Base-by-base conservation (phyloP, 2,888 invertebrate species). In the Acholoe squamosa region DNA sequence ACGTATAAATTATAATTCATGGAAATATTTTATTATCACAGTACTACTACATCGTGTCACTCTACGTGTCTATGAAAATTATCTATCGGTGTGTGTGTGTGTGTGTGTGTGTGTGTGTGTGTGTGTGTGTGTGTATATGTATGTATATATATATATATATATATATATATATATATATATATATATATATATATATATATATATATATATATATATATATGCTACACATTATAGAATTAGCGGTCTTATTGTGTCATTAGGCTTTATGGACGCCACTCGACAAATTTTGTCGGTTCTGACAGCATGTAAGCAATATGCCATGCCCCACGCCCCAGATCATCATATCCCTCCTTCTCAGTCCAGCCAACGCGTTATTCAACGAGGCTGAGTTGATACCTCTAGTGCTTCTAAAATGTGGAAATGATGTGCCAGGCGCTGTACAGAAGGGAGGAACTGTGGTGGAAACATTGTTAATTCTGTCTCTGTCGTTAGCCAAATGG, bases 211-310 rank as follows among this genome's bases (percentile, higher is more conserved):
- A 10, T 43, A 10, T 43, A 7, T 43, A 3, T 43, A 43, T 43
- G 43, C 43, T 43, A 43, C 43, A 7, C 43, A 43, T 43, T 10
- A 43, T 43, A 43, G 71, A 3, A 28, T 71, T 71, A 16, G 5
- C n/a, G n/a, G n/a, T n/a, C n/a, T n/a, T n/a, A n/a, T n/a, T 71
- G 28, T 25, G 71, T 25, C 3, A 71, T 71, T 71, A 71, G 14
- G 0, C 28, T n/a, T 3, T 61, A n/a, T 61, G 61, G 14, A 28
- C 28, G 7, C 14, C 71, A 14, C 28, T 28, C 71, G 28, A 3
- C 71, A 71, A 71, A 71, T 71, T n/a, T 28, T 71, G 71, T 25
- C 71, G 28, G 28, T 71, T 71, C 71, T 28, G 71, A 0, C 61
- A 61, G 12, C 3, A n/a, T 19, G 61, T 19, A n/a, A 43, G 43